phyloP scores from a whole-genome alignment of 2,113 vertebrate genomes.

The Phyllostomus hastatus region DNA sequence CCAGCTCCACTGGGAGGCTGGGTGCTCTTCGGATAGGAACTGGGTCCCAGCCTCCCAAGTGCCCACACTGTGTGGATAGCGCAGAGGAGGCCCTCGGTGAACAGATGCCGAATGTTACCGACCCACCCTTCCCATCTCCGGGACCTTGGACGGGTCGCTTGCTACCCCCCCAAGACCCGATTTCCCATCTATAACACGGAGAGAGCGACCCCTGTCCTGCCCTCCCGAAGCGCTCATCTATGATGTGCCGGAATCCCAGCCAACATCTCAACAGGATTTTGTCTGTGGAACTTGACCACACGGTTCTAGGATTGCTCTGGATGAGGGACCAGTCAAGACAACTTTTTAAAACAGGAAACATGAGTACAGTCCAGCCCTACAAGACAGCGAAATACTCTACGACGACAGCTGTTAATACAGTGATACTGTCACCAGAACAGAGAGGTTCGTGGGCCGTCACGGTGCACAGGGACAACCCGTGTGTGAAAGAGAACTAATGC shows the following conservation, averaged over 20 bases:
- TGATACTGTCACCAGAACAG: background rate
- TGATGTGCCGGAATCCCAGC: background rate
- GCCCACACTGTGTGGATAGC: background rate
- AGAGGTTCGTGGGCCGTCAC: background rate
- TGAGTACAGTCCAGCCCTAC: background rate
- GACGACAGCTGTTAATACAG: background rate
- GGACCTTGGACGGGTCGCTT: background rate
- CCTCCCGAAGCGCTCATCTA: background rate
- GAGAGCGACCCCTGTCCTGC: background rate
- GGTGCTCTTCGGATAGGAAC: background rate
- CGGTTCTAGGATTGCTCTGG: background rate
- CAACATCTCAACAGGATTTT: background rate
- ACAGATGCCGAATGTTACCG: background rate
- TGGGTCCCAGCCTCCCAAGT: background rate
- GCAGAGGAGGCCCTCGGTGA: background rate
- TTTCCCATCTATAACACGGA: background rate
- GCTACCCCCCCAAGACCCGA: background rate
- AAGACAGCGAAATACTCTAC: background rate
- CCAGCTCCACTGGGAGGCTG: background rate
- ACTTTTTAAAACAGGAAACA: background rate
- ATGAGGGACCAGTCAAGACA: background rate
- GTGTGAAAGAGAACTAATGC: background rate
- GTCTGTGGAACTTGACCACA: background rate
- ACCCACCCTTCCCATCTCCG: background rate
- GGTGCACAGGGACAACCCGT: background rate